These are phyloP conservation scores for Zaprionus kolodkinae DNA, from an alignment of 1,140 invertebrate genomes.

Conservation along the genomic window DNA sequence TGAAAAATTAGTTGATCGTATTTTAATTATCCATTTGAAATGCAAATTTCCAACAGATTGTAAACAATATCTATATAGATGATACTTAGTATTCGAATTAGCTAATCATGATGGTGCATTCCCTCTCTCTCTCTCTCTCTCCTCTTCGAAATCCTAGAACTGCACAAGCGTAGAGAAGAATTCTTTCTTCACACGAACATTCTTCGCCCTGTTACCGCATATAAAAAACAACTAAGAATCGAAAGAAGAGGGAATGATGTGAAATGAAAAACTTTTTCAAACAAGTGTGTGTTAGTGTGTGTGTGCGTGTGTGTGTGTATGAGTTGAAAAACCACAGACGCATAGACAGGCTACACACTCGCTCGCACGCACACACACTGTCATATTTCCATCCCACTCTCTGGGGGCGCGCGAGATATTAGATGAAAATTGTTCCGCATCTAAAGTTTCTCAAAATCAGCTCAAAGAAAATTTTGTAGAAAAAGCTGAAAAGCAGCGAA, in stretches of 20 bases:
- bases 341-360: slow-evolving; percentile 18
- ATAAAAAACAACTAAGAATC: slow-evolving; percentile 54
- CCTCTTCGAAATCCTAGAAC: neutral
- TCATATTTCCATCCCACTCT: slow-evolving; percentile 77
- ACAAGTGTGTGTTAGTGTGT: slow-evolving; percentile 10
- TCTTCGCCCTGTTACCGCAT: slow-evolving; percentile 57
- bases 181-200: slow-evolving; percentile 56
- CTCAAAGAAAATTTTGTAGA: slow-evolving; percentile 54
- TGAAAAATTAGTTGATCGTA: slow-evolving; percentile 4
- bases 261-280: slow-evolving; percentile 59
- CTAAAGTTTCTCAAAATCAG: slow-evolving; percentile 77
- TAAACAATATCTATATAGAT: slow-evolving; percentile 30
- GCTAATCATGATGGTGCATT: slow-evolving; percentile 38
- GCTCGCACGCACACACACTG: slow-evolving; percentile 44
- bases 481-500: slow-evolving; percentile 27
- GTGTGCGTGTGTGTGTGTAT: neutral
- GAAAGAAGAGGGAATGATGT: slow-evolving; percentile 34
- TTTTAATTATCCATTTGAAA: neutral
- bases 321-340: slow-evolving; percentile 70
- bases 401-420: slow-evolving; percentile 58
- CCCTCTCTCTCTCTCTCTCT: neutral
- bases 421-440: slow-evolving; percentile 72
- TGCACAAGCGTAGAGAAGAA: slow-evolving; percentile 32
- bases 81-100: slow-evolving; percentile 24
- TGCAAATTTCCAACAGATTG: neutral